Percentiles rank a stretch among this genome's conserved stretches.
These are phyloP conservation scores for Psophia crepitans DNA, from an alignment of 2,113 vertebrate species.

Conservation along the genomic window DNA sequence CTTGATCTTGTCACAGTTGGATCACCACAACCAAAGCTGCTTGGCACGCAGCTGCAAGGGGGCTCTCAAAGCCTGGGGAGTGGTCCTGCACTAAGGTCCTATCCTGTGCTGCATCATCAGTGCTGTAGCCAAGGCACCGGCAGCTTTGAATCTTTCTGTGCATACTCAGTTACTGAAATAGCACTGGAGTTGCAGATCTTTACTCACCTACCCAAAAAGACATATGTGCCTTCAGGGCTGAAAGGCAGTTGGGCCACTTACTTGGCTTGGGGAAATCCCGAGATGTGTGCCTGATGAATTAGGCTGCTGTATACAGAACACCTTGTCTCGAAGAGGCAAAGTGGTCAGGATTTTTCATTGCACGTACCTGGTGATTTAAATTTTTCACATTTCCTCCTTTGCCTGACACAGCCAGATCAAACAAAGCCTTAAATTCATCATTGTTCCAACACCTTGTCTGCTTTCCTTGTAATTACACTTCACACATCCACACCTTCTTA, in stretches of 20 bases:
- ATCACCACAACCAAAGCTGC: neutral
- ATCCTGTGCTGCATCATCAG: neutral
- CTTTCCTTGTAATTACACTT: conserved; percentile 38
- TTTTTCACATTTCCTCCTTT: conserved; percentile 28
- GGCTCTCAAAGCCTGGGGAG: neutral
- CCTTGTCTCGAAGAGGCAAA: neutral
- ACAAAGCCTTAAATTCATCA: conserved; percentile 23
- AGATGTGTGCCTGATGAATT: neutral
- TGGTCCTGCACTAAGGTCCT: neutral
- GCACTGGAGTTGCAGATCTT: neutral
- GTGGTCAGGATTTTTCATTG: neutral
- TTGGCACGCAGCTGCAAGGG: neutral
- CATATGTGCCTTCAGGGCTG: neutral
- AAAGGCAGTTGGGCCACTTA: neutral
- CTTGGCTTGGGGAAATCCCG: neutral
- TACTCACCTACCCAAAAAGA: neutral
- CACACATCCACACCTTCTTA: neutral
- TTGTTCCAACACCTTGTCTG: neutral
- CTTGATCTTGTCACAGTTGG: neutral
- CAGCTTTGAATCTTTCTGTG: neutral
- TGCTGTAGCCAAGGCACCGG: neutral
- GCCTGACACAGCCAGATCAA: conserved; percentile 5
- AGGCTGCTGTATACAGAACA: neutral
- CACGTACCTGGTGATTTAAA: neutral
- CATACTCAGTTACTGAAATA: neutral